Base-by-base conservation (phyloP, 2,113 vertebrate species). In the Syngnathus scovelli region DNA sequence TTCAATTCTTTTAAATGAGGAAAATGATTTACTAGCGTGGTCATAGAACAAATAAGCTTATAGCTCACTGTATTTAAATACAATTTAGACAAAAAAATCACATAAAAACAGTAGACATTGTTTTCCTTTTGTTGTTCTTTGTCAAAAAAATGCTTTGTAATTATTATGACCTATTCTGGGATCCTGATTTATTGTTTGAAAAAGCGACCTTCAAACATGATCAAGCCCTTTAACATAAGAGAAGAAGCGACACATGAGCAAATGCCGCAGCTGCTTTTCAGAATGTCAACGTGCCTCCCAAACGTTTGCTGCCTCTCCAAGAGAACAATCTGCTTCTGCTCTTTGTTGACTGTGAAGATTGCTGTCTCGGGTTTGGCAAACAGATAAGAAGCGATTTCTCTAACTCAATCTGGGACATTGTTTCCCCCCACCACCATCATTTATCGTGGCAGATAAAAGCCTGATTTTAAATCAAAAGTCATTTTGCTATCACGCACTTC, bases 241-340 rank as follows among this genome's bases (percentile, higher is more conserved):
- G 33, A 48, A 19, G 38, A 48, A 54, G 55, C 66, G 15, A 70
- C 66, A 48, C 41, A 49, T 65, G 36, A 61, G 12, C 18, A 21
- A 65, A 66, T 59, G 55, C 43, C 51, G 11, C 58, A 72, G 64
- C 77, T 74, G 56, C 21, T 7, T 64, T 33, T 46, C 23, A 65
- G 71, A 72, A 80, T 78, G 75, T 70, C 72, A 62, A 76, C 51
- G 67, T 58, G 61, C 74, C 70, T 68, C 18, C 54, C 71, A 76
- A 81, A 80, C 68, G 66, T 78, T 77, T 79, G 59, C 69, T 79
- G 55, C 69, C 54, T 68, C 67, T 72, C 21, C 6, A 41, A 62
- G 58, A 68, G 37, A 61, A 70, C 63, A 78, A 73, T 70, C 62
- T 19, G 72, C 62, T 71, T 80, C 54, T 60, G 39, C 60, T 69